These are phyloP conservation scores for Megathymus violae DNA, from an alignment of 1,140 invertebrate genomes.

Conservation along the genomic window DNA sequence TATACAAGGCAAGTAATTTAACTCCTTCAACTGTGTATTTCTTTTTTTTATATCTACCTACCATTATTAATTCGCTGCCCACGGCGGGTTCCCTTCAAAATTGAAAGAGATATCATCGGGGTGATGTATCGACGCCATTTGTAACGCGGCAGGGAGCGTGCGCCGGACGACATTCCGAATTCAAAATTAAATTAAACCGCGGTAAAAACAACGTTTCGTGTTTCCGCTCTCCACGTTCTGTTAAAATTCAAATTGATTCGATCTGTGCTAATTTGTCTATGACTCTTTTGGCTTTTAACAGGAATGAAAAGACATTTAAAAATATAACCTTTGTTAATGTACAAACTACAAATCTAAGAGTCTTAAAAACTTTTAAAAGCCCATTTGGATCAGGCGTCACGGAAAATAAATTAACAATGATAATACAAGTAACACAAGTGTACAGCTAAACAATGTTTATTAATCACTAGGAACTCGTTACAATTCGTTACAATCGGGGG, in stretches of 20 bases:
- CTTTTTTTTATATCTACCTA: constrained; percentile 56
- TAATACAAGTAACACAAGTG: too few species aligned
- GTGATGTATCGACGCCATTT: constrained; percentile 81
- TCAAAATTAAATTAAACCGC: constrained; percentile 81
- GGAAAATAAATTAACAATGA: too few species aligned
- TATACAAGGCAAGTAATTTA: constrained; percentile 35
- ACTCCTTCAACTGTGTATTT: constrained; percentile 54
- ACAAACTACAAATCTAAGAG: not conserved
- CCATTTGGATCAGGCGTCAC: too few species aligned
- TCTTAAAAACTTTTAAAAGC: too few species aligned
- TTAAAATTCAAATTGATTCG: constrained; percentile 76
- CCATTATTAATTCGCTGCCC: constrained; percentile 74
- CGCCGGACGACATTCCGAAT: constrained; percentile 72
- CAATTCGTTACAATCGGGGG: too few species aligned
- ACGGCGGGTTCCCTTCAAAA: constrained; percentile 69
- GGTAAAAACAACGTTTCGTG: constrained; percentile 74
- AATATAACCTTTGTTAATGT: constrained; percentile 12
- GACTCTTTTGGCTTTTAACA: constrained; percentile 45
- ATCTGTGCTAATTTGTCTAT: constrained; percentile 82
- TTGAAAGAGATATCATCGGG: constrained; percentile 82
- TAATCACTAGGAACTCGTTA: too few species aligned
- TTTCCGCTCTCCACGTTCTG: constrained; percentile 66
- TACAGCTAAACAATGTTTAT: too few species aligned
- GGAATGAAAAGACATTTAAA: constrained; percentile 33
- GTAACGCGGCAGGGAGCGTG: constrained; percentile 75